These are phyloP conservation scores for Halichondria panicea DNA, from an alignment of 37 sponge, comb jelly and placozoan species.

Conservation along the genomic window DNA sequence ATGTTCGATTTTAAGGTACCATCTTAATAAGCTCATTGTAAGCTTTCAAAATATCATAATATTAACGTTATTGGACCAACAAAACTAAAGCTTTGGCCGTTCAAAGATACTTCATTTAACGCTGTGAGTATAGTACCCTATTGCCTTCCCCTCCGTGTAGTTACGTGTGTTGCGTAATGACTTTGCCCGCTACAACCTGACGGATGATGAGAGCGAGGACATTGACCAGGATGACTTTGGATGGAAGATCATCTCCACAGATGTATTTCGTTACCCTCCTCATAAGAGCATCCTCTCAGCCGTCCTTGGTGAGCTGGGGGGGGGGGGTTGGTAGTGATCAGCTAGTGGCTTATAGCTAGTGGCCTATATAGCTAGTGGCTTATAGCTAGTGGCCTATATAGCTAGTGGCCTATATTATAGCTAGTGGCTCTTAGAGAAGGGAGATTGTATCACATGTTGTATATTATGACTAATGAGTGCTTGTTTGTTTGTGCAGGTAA, in stretches of 20 bases:
- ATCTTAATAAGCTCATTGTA: too few relatives aligned
- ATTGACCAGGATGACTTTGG: constrained; percentile 87
- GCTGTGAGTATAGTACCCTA: constrained; percentile 8
- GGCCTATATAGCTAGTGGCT: neutral
- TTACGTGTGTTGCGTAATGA: constrained; percentile 78
- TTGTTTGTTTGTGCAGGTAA: constrained; percentile 49
- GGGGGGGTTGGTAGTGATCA: neutral
- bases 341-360: neutral
- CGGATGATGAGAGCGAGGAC: constrained; percentile 67
- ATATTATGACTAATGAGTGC: neutral
- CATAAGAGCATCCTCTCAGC: constrained; percentile 72
- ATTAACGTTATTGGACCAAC: too few relatives aligned
- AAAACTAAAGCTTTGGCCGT: too few relatives aligned
- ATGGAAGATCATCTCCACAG: constrained; percentile 89
- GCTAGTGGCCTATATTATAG: neutral
- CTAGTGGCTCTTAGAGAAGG: neutral
- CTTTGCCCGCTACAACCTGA: constrained; percentile 83
- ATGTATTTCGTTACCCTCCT: constrained; percentile 90
- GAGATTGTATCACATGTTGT: neutral
- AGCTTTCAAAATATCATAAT: too few relatives aligned
- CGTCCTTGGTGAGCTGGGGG: constrained; percentile 70
- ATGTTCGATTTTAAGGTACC: too few relatives aligned
- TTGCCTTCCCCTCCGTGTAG: constrained; percentile 18
- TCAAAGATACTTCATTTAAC: too few relatives aligned
- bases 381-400: neutral